A percentile compares a stretch with the other conserved stretches of the same genome.
Conservation (phyloP, 2,797 vertebrate genomes). For the Enteromius afrohamiltoni region DNA sequence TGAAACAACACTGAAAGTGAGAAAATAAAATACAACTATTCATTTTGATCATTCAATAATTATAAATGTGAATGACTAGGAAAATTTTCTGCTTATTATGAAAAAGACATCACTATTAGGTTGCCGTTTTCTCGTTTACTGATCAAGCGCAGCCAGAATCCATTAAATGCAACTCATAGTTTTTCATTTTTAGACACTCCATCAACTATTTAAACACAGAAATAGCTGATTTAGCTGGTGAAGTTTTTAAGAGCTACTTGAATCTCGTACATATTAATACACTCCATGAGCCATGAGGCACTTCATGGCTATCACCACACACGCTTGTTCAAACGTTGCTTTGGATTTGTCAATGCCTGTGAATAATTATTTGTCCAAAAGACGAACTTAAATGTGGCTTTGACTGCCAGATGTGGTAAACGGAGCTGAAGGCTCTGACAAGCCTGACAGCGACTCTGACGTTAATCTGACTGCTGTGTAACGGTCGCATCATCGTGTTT, state of each 20-base stretch:
- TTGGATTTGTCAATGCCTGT: slow-evolving; percentile 39
- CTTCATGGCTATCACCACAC: slow-evolving; percentile 18
- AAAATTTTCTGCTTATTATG: background rate
- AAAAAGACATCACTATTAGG: slow-evolving; percentile 9
- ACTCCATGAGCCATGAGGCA: slow-evolving; percentile 5
- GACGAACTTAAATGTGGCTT: slow-evolving; percentile 35
- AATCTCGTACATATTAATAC: slow-evolving; percentile 19
- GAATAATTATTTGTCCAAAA: slow-evolving; percentile 53
- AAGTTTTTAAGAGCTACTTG: slow-evolving; percentile 24
- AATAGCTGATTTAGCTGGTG: slow-evolving; percentile 27
- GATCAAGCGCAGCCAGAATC: slow-evolving; percentile 9
- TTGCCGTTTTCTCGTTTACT: slow-evolving; percentile 21
- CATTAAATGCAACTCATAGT: slow-evolving; percentile 24
- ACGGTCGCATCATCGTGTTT: slow-evolving; percentile 8
- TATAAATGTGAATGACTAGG: background rate
- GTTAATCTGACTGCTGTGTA: slow-evolving; percentile 41
- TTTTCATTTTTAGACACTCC: slow-evolving; percentile 24
- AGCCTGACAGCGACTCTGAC: slow-evolving; percentile 33
- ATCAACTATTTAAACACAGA: slow-evolving; percentile 23
- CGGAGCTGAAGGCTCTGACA: slow-evolving; percentile 41
- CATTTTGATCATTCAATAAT: background rate
- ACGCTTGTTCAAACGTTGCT: slow-evolving; percentile 30
- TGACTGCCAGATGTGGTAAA: slow-evolving; percentile 45
- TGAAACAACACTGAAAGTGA: background rate
- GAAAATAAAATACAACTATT: background rate